A percentile compares a stretch with the other conserved stretches of the same genome.
These are phyloP conservation scores for Labia minor DNA, from an alignment of 2,888 invertebrate species.

Conservation along the genomic window DNA sequence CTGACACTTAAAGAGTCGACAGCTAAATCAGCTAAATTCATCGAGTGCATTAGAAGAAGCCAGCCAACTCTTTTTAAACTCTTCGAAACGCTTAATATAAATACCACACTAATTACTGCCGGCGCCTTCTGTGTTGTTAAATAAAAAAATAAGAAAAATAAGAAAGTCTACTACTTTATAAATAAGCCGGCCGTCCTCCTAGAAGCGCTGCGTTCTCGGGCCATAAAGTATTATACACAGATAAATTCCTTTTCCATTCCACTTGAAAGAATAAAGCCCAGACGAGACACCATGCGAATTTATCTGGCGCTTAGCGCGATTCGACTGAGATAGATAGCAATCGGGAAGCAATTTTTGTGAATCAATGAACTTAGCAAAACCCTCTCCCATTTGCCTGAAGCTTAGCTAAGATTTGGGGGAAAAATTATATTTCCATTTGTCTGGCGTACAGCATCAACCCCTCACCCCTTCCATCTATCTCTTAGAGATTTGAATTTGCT, in stretches of 20 bases:
- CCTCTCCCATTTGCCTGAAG: background rate
- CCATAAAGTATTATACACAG: background rate
- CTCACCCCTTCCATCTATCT: background rate
- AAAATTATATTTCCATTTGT: constrained; percentile 8
- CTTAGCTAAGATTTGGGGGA: background rate
- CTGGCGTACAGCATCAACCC: background rate
- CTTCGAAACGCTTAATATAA: constrained; percentile 13
- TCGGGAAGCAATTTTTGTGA: constrained; percentile 4
- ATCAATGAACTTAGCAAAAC: constrained; percentile 8
- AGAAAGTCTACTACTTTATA: constrained; percentile 2
- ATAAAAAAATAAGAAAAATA: background rate
- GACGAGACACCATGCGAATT: constrained; percentile 8
- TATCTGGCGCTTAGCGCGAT: constrained; percentile 3
- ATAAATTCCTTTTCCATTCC: constrained; percentile 13
- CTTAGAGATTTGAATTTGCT: background rate
- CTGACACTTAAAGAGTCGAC: no score
- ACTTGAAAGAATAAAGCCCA: constrained; percentile 5
- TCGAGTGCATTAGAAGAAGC: background rate
- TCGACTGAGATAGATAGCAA: background rate
- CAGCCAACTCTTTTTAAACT: background rate
- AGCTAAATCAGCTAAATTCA: background rate
- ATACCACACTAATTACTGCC: background rate
- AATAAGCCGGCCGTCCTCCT: background rate
- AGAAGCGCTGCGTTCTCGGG: background rate
- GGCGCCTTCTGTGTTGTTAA: background rate